Evolutionary conservation across 2,888 invertebrate species (phyloP), one percentile per base, ranked within the genome.

Genomic region (Lepidocyrtoides sp.): DNA sequence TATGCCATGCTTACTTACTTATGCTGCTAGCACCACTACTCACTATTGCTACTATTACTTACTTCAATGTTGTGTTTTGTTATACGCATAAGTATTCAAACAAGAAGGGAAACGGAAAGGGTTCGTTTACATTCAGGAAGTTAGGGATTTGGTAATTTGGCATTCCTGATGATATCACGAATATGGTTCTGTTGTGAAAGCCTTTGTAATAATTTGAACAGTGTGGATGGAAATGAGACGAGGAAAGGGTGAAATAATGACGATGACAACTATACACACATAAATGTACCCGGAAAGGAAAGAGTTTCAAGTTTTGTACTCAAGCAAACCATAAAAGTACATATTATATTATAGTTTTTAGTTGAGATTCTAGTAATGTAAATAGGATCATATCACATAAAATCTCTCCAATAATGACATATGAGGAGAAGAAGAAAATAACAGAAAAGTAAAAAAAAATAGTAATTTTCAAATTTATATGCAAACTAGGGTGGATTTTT

Each of bases 101-200:
- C 26, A 23, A 85, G 48, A 26, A 20, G 41, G 72, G 89, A 89
- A 89, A 57, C 82, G 89, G 77, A 75, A 72, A 72, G 51, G 77
- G 66, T 51, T 79, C 29, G 88, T 66, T 81, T 88, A 81, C 79
- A 88, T 81, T 66, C 88, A 88, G 88, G 88, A 88, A 88, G 88
- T 89, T 82, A 51, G 89, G 89, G 82, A 89, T 89, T 82, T 89
- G 57, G 57, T 57, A 79, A 88, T 72, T 72, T 81, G 81, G 89
- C 44, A 82, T 54, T 88, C 79, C 26, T 89, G 26, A 72, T 57
- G 48, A 26, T 72, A n/a, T n/a, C n/a, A 17, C 26, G 29, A 48
- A 14, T 10, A 63, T 63, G 60, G 60, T 63, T 63, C 10, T 29
- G 48, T 32, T 72, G 44, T 14, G 20, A 14, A 41, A 72, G 12